Percentiles rank a stretch among this genome's conserved stretches.
Evolutionary conservation across 2,797 vertebrate species (phyloP).

Genomic region (Gila robusta): DNA sequence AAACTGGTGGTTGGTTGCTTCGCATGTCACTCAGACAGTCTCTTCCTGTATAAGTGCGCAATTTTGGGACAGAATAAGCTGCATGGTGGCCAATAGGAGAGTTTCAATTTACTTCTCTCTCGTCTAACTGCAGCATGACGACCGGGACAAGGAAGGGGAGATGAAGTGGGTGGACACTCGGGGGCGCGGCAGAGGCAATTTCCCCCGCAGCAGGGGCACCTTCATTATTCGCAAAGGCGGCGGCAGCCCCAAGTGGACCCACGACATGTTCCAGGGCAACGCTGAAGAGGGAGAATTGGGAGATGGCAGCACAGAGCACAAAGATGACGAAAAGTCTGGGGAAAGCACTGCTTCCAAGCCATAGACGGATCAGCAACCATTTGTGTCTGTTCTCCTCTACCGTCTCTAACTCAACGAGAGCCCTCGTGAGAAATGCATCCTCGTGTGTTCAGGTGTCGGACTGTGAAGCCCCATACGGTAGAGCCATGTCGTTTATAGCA

Average conservation of each 20-base stretch:
- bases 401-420: slow-evolving; percentile 8
- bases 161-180: slow-evolving; percentile 86
- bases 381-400: slow-evolving; percentile 35
- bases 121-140: slow-evolving; percentile 86
- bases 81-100: slow-evolving; percentile 14
- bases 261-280: slow-evolving; percentile 91
- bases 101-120: slow-evolving; percentile 35
- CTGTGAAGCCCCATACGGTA: slow-evolving; percentile 11
- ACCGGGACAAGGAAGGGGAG: slow-evolving; percentile 94
- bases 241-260: slow-evolving; percentile 82
- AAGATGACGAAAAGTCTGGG: slow-evolving; percentile 82
- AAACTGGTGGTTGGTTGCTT: slow-evolving; percentile 21
- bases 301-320: slow-evolving; percentile 84
- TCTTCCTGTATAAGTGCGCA: background rate
- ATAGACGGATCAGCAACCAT: slow-evolving; percentile 49
- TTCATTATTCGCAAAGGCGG: slow-evolving; percentile 89
- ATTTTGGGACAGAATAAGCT: background rate
- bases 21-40: background rate
- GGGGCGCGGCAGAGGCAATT: slow-evolving; percentile 87
- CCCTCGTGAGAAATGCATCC: background rate
- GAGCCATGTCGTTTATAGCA: slow-evolving; percentile 1
- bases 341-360: slow-evolving; percentile 78
- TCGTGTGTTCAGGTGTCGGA: background rate
- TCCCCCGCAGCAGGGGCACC: slow-evolving; percentile 88
- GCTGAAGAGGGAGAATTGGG: slow-evolving; percentile 86